phyloP scores from a whole-genome alignment of 1,140 invertebrate genomes.

The Batillaria attramentaria region DNA sequence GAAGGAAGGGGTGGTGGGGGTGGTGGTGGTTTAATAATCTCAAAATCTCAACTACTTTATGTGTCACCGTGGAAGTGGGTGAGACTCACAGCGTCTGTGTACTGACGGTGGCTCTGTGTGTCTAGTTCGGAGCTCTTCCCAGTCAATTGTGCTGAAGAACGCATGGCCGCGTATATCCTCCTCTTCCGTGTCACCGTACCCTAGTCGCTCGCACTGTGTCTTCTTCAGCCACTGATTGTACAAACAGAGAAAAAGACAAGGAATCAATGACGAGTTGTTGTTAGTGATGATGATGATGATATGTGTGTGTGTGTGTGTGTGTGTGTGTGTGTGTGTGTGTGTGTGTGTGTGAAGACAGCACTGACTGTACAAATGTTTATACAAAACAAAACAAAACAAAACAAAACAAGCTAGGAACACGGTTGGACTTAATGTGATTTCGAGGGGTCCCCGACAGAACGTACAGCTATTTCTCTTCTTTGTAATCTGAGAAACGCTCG shows the following conservation, averaged over 20 bases:
- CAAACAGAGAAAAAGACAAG: neutral
- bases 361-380: too few relatives aligned
- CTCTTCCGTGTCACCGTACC: neutral
- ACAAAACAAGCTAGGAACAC: too few relatives aligned
- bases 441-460: too few relatives aligned
- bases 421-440: too few relatives aligned
- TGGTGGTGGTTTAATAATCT: too few relatives aligned
- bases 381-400: too few relatives aligned
- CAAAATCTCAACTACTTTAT: too few relatives aligned
- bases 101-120: neutral
- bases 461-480: too few relatives aligned
- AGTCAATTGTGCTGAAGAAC: constrained; percentile 4
- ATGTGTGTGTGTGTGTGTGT: neutral
- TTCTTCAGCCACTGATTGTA: constrained; percentile 3
- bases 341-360: too few relatives aligned
- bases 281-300: neutral
- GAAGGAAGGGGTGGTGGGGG: too few relatives aligned
- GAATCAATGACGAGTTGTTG: neutral
- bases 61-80: too few relatives aligned
- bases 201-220: neutral
- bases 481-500: too few relatives aligned
- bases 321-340: constrained; percentile 14
- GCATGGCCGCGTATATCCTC: neutral
- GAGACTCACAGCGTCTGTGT: constrained; percentile 14
- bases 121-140: neutral